Evolutionary conservation across 2,113 vertebrate species (phyloP), one percentile per base, ranked within the genome.

Genomic region (Polypterus bichir): DNA sequence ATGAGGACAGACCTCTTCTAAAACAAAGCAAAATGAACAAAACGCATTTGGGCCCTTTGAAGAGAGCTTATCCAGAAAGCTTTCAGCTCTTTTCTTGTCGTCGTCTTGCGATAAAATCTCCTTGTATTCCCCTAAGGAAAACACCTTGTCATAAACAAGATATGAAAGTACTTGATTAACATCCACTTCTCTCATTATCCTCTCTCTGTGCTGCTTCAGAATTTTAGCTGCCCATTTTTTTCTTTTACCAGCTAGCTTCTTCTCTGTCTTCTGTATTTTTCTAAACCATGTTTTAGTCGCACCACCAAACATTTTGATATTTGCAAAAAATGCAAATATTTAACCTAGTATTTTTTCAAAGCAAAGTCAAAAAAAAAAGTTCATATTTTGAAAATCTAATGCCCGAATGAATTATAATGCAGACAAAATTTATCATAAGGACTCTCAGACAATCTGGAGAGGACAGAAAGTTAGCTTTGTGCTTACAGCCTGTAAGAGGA

Each of bases 1-100:
- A 74, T 88, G 86, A 69, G 94, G 93, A 69, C 81, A 88, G 71
- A 90, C 83, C 67, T 94, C 89, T 66, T 97, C 91, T 83, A 94
- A 76, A 63, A 91, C 70, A 6, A 82, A 85, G 74, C 86, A 95
- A 78, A 95, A 93, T 10, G 80, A 81, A 60, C 76, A 86, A 76
- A 93, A 89, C 44, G 86, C 91, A 49, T 64, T 55, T 3, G 92
- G 89, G 52, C 86, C 92, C 82, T 94, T 96, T 4, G 73, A 72
- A 62, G 75, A 79, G 54, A 96, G 87, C 69, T 81, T 85, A 71
- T 91, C 83, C 74, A 97, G 66, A 66, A 95, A 91, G 59, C 80
- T 73, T 27, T 91, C 89, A 0, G 85, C 80, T 68, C 76, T 79
- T 64, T 81, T 82, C 63, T 67, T 71, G 61, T 57, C 76, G 73